A percentile compares a stretch with the other conserved stretches of the same genome.
Evolutionary conservation across 2,113 vertebrate genomes (phyloP).

Genomic region (Paraplagusia blochii): DNA sequence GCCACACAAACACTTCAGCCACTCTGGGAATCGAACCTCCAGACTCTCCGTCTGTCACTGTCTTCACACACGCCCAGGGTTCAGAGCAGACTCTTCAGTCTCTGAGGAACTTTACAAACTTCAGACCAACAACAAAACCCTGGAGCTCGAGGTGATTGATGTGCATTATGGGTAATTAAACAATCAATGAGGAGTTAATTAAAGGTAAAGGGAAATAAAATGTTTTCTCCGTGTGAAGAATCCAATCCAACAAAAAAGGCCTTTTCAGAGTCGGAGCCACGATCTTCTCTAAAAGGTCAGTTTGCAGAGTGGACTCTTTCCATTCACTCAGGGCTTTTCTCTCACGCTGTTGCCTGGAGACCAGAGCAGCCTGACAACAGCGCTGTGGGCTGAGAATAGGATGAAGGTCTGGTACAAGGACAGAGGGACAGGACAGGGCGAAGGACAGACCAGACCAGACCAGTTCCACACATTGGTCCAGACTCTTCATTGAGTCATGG

Average conservation of each 20-base stretch:
- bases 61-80: background rate
- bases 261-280: background rate
- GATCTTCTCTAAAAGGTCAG: slow-evolving; percentile 7
- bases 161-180: background rate
- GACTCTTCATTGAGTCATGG: background rate
- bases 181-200: background rate
- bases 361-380: slow-evolving; percentile 24
- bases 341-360: slow-evolving; percentile 27
- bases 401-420: slow-evolving; percentile 13
- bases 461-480: background rate
- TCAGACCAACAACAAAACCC: background rate
- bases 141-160: background rate
- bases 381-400: slow-evolving; percentile 25
- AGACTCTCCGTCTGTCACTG: too few species aligned
- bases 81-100: background rate
- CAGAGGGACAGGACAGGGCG: background rate
- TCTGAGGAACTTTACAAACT: background rate
- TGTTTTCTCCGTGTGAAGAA: background rate
- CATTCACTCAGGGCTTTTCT: background rate
- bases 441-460: background rate
- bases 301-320: slow-evolving; percentile 8
- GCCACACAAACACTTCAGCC: background rate
- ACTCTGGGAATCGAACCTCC: background rate
- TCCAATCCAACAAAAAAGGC: background rate
- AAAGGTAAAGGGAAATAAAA: background rate